Evolutionary conservation across 2,113 vertebrate genomes (phyloP).

Genomic region (Strix uralensis): DNA sequence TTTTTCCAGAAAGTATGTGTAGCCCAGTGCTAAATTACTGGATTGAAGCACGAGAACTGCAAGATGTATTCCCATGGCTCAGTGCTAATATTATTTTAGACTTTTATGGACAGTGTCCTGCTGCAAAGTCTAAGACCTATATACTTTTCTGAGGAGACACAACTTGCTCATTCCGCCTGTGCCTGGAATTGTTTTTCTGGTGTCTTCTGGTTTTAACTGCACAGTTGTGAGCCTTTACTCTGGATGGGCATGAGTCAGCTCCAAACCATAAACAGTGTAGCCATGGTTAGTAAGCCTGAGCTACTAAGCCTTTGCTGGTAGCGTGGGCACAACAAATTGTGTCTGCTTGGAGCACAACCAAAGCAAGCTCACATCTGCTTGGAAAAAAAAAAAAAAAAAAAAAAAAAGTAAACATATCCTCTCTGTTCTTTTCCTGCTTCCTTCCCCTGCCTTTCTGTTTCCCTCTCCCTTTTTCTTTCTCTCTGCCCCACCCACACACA

Average conservation of each 20-base stretch:
- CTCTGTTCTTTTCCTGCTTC: neutral
- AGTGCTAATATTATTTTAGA: neutral
- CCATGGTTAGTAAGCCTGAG: slow-evolving; percentile 49
- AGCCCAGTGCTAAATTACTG: neutral
- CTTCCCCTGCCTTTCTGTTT: neutral
- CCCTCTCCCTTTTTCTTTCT: neutral
- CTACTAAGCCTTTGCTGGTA: slow-evolving; percentile 7
- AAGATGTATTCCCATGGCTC: neutral
- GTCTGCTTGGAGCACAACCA: slow-evolving; percentile 26
- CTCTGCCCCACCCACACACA: neutral
- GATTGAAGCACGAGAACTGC: neutral
- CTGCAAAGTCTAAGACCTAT: neutral
- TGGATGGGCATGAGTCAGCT: slow-evolving; percentile 31
- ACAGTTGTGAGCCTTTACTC: neutral
- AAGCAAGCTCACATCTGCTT: slow-evolving; percentile 23
- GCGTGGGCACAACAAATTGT: slow-evolving; percentile 6
- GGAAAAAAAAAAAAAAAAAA: neutral
- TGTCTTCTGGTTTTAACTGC: neutral
- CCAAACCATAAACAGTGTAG: slow-evolving; percentile 44
- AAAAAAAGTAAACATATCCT: neutral
- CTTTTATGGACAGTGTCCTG: neutral
- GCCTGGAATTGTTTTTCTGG: neutral
- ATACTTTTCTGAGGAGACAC: neutral
- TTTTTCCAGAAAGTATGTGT: neutral
- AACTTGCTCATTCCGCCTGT: neutral